phyloP scores from a whole-genome alignment of 2,113 vertebrate genomes.

The Perca fluviatilis region DNA sequence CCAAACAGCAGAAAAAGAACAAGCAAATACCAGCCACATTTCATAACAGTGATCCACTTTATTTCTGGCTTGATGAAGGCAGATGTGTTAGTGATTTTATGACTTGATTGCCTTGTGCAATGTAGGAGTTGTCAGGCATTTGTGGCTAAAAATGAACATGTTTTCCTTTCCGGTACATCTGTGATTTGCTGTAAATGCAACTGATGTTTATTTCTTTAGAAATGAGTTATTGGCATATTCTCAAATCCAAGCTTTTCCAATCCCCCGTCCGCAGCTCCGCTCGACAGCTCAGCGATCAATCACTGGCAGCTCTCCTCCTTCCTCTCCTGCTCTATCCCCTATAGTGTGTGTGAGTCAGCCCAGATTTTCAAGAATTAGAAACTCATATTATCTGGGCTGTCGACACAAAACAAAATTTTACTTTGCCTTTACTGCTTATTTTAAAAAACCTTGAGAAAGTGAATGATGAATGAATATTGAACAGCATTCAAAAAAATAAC shows the following conservation, averaged over 20 bases:
- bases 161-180: constrained; percentile 35
- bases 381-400: constrained; percentile 57
- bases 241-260: constrained; percentile 71
- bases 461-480: constrained; percentile 6
- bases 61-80: constrained; percentile 12
- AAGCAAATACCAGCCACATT: constrained; percentile 15
- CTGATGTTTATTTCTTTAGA: constrained; percentile 73
- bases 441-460: constrained; percentile 31
- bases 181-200: constrained; percentile 66
- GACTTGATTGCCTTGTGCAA: constrained; percentile 30
- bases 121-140: constrained; percentile 39
- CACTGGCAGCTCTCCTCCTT: constrained; percentile 70
- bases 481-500: constrained; percentile 4
- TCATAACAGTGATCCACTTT: constrained; percentile 10
- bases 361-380: constrained; percentile 70
- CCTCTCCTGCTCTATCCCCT: constrained; percentile 56
- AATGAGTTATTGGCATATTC: constrained; percentile 74
- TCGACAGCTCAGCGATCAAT: constrained; percentile 75
- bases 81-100: constrained; percentile 36
- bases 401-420: constrained; percentile 51
- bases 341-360: constrained; percentile 58
- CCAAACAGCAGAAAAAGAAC: constrained; percentile 13
- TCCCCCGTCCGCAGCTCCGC: constrained; percentile 61
- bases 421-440: constrained; percentile 46
- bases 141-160: constrained; percentile 36